Evolutionary conservation across 2,888 invertebrate species (phyloP), one percentile per base, ranked within the genome.

Genomic region (Molorchus minor): DNA sequence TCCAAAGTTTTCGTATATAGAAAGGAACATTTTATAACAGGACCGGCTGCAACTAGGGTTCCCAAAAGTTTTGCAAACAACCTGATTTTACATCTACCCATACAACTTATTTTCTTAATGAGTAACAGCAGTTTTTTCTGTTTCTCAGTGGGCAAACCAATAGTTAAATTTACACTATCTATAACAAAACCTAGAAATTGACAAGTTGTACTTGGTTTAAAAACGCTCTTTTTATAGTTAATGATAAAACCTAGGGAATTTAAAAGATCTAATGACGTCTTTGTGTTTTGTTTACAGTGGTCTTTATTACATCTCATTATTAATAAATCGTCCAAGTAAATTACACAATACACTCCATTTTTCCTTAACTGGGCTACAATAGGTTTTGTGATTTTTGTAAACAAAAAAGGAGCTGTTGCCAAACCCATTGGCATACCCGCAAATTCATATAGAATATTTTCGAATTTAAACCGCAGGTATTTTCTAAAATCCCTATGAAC

Each of bases 301-400:
- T 40, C 25, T 2, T 29, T 12, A 15, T 29, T 36, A 17, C 46
- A 44, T 10, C 47, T 58, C 2, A 64, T 51, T 20, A 64, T 21
- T 12, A 67, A 19, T 21, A 62, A 46, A 33, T 68, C 65, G 45
- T 67, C 65, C 29, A 69, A 56, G 20, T 65, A 67, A 15, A 59
- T 58, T 7, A 62, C 61, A 25, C 60, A 61, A 12, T 21, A 40
- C 8, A 61, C 45, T 8, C 64, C 64, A 21, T 45, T 10, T 35
- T 29, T 19, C 36, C 64, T 49, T n/a, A 67, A 35, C 8, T 25
- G 35, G 16, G 35, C 20, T 12, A 65, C 16, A n/a, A 66, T 55
- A 16, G 67, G 62, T 55, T 58, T 69, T 40, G 69, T 30, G 12
- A 71, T 19, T 46, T 73, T 72, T 13, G 72, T 71, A 52, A 71